Evolutionary conservation across 2,113 vertebrate genomes (phyloP).

Genomic region (Hippolais icterina): DNA sequence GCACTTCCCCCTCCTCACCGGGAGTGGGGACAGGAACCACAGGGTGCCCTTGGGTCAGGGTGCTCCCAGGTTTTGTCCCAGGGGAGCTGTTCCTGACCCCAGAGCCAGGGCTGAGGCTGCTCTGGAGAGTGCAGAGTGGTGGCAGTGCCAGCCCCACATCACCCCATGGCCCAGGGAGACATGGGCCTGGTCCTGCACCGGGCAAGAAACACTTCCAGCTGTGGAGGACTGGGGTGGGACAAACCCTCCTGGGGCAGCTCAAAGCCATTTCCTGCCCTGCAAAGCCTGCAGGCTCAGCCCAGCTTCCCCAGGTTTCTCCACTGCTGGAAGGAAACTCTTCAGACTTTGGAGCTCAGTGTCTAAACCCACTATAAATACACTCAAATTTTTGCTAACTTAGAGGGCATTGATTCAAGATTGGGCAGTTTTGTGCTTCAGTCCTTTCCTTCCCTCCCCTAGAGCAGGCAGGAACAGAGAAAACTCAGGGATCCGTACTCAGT

Average conservation of each 20-base stretch:
- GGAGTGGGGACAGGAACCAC: background rate
- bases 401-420: too few species aligned
- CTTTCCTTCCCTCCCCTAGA: background rate
- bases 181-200: background rate
- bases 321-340: background rate
- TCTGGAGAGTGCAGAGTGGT: background rate
- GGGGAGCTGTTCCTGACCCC: background rate
- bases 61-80: background rate
- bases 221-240: too few species aligned
- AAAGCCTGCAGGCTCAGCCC: background rate
- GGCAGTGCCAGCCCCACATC: background rate
- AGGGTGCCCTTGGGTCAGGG: too few species aligned
- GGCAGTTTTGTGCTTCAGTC: too few species aligned
- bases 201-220: background rate
- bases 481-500: background rate
- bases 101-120: background rate
- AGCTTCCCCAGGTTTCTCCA: rapidly evolving
- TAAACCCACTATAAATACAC: background rate
- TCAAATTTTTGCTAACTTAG: rapidly evolving
- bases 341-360: rapidly evolving
- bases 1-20: too few species aligned
- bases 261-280: background rate
- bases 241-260: background rate
- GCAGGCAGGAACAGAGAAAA: background rate
- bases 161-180: background rate